Conservation (phyloP, 2,888 invertebrate species). For the Athalia cordata region DNA sequence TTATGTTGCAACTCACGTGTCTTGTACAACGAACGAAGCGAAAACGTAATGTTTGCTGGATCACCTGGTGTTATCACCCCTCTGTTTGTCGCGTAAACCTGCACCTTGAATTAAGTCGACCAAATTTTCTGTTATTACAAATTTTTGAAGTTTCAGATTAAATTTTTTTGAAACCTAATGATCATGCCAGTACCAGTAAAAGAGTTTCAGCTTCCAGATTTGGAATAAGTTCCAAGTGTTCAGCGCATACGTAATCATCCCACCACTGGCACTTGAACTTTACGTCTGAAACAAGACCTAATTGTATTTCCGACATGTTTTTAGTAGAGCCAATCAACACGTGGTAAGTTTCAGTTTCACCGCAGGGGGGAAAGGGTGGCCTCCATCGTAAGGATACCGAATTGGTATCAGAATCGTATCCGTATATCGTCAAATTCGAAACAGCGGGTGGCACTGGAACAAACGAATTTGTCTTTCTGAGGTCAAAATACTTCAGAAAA, state of each 20-base stretch:
- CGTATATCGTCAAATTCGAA: conserved; percentile 50
- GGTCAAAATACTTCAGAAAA: neutral
- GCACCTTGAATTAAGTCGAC: neutral
- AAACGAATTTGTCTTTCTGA: conserved; percentile 5
- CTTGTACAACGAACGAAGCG: neutral
- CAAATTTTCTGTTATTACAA: neutral
- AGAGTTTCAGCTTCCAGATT: neutral
- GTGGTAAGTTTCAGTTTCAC: conserved; percentile 54
- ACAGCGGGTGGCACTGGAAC: conserved; percentile 30
- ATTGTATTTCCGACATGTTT: neutral
- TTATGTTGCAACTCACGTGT: too few species aligned
- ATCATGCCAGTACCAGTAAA: neutral
- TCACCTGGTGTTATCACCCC: neutral
- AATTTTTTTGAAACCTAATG: neutral
- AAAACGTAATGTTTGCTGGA: neutral
- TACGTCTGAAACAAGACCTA: neutral
- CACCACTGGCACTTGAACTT: neutral
- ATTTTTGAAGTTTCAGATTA: neutral
- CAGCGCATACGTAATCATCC: conserved; percentile 1
- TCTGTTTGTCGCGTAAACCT: conserved; percentile 2
- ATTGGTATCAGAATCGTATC: conserved; percentile 49
- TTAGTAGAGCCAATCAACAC: conserved; percentile 34
- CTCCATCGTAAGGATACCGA: conserved; percentile 58
- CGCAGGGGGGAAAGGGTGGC: conserved; percentile 62
- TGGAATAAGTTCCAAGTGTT: neutral